Base-by-base conservation (phyloP, 92 coral and sea anemone species). In the Galaxea fascicularis region DNA sequence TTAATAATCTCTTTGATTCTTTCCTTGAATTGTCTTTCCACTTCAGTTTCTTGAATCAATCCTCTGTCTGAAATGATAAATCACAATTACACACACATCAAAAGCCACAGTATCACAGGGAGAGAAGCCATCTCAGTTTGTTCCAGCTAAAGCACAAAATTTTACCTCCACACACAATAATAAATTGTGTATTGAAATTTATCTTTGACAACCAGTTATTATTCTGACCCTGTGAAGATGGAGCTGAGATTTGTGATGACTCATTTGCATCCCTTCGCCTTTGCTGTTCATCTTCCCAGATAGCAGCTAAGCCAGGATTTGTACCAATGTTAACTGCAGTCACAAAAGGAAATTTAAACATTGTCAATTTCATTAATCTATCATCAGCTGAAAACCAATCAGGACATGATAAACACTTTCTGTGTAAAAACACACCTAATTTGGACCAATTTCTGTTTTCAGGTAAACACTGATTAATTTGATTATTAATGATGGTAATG, bases 211-310 rank as follows among this genome's bases (percentile, higher is more conserved):
- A n/a, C n/a, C n/a, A n/a, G n/a, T n/a, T n/a, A n/a, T n/a, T 29
- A 51, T 53, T 69, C 66, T 86, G 22, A 93, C 98, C 97, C 65
- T 93, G 97, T 54, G 98, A 87, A 24, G 88, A 72, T 28, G 98
- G 95, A 22, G 89, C 91, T 2, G 90, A 71, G 11, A 96, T 82
- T 16, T 90, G 91, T 31, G 95, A 83, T 30, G 83, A 76, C 60
- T 96, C 94, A 52, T 93, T 89, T 69, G 86, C 89, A 11, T 88
- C 91, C 11, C 89, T 82, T 45, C 99, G 89, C 60, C 99, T 83
- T 65, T 96, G 95, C 29, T 88, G 92, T 79, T 96, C 99, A 64
- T 96, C 99, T 58, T 96, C 95, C 99, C 98, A 94, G 84, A 96
- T 96, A 18, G 98, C 96, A 10, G 87, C 90, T 56, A 96, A 89